Conservation (phyloP, 2,797 vertebrate species). For the Tapirus indicus region DNA sequence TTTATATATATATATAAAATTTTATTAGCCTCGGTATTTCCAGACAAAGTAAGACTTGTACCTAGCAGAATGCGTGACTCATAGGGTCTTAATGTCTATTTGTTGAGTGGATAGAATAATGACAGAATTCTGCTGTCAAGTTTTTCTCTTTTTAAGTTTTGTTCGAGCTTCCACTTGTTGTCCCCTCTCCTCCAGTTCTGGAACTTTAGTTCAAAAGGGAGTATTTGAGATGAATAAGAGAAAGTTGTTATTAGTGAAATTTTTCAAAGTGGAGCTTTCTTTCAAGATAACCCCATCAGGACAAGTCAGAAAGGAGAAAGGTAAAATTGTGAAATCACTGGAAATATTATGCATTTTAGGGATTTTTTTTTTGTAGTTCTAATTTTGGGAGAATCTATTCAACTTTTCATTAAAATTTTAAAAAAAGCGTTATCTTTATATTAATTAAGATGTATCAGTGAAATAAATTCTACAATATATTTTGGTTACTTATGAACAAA, state of each 20-base stretch:
- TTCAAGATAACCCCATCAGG: background rate
- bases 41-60: background rate
- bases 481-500: background rate
- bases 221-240: background rate
- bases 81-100: background rate
- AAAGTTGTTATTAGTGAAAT: background rate
- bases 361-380: background rate
- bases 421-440: background rate
- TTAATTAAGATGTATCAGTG: constrained; percentile 6
- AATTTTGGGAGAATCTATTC: background rate
- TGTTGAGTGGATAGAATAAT: background rate
- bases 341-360: background rate
- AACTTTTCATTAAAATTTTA: background rate
- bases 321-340: background rate
- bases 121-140: background rate
- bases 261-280: constrained; percentile 33
- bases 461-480: background rate
- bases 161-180: background rate
- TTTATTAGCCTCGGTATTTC: background rate
- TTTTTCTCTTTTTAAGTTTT: background rate
- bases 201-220: background rate
- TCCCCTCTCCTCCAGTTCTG: background rate
- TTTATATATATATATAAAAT: background rate
- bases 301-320: background rate
- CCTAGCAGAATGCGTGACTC: background rate